Evolutionary conservation across 1,140 invertebrate species (phyloP).

Genomic region (Brachionus asplanchnoidis): DNA sequence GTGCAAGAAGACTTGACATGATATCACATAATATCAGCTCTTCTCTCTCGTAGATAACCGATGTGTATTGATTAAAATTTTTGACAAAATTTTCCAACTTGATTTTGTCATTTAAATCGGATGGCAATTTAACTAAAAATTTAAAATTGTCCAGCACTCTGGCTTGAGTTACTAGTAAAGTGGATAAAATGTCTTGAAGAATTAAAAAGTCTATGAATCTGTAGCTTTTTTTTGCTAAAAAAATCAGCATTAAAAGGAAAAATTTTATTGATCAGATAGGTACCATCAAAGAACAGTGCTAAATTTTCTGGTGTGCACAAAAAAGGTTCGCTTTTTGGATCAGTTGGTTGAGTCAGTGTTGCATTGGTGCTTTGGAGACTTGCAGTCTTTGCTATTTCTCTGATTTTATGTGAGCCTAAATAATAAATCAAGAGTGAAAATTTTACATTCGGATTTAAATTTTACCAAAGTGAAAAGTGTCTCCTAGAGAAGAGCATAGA

Average conservation of each 20-base stretch:
- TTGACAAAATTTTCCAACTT: not conserved
- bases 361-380: not conserved
- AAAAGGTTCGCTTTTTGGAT: slow-evolving; percentile 4
- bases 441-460: not conserved
- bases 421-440: no score
- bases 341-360: not conserved
- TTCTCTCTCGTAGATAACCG: not conserved
- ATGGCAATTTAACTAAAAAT: not conserved
- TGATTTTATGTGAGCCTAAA: not conserved
- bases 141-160: not conserved
- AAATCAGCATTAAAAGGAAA: not conserved
- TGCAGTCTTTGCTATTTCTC: not conserved
- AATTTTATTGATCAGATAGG: not conserved
- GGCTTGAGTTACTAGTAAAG: not conserved
- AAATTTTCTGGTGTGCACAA: not conserved
- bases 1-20: not conserved
- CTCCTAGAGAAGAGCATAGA: not conserved
- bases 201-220: slow-evolving; percentile 7
- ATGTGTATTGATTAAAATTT: slow-evolving; percentile 11
- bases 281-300: not conserved
- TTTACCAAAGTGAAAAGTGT: not conserved
- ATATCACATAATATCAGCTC: not conserved
- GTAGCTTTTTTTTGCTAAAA: slow-evolving; percentile 7
- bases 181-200: not conserved
- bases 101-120: not conserved